Base-by-base conservation (phyloP, 1,140 invertebrate species). In the Drosophila ananassae region DNA sequence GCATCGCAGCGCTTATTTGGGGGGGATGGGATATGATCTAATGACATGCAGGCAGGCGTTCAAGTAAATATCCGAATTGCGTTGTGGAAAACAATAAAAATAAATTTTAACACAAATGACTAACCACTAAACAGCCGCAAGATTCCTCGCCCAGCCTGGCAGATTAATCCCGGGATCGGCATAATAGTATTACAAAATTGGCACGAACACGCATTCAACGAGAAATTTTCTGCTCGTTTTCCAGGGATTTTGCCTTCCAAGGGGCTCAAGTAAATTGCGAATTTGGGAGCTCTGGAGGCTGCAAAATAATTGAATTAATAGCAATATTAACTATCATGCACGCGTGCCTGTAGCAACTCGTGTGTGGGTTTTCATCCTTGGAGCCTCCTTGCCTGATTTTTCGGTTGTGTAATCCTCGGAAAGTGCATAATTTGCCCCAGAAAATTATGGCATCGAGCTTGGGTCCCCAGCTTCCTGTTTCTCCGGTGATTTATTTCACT, bases 371-470 rank as follows among this genome's bases (percentile, higher is more conserved):
- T 37, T 39, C 3, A 22, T 28, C 21, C 17, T 21, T 3, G 47
- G n/a, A 21, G 32, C 47, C 17, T 24, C 48, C 34, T 17, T 52
- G 51, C n/a, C 9, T 30, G 24, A 13, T 2, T 8, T 56, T 63
- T 54, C 34, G 46, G 60, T 53, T 55, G 53, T 58, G 71, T 69
- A 69, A 61, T 73, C 52, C 53, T 21, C 37, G 54, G 48, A 77
- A 79, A 71, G 72, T 87, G 83, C 83, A 87, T 89, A 87, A 79
- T 89, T 83, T 89, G 71, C 37, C 68, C 55, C 52, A 69, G 57
- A 77, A 77, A 89, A 83, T 82, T 82, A 67, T 62, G 58, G 64
- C 54, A 73, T 58, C 22, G 21, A 46, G 46, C 7, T 60, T 30
- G 39, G 21, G 30, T 48, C 52, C 25, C 22, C 44, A 53, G 51